A percentile compares a stretch with the other conserved stretches of the same genome.
phyloP scores from a whole-genome alignment of 2,797 vertebrate species.

The Dermochelys coriacea region DNA sequence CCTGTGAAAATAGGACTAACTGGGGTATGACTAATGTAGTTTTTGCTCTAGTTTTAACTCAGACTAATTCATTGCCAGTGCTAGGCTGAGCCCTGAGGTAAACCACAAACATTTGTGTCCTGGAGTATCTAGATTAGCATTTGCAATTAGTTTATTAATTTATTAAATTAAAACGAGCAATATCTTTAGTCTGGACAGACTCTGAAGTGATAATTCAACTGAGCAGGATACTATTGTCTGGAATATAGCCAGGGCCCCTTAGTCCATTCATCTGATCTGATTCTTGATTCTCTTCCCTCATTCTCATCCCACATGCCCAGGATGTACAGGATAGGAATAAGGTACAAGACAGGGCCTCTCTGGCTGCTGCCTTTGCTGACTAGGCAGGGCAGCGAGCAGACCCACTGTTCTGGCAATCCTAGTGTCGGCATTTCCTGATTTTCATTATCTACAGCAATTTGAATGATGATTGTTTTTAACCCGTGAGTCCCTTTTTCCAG shows the following conservation, averaged over 20 bases:
- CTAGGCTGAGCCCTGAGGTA: slow-evolving; percentile 23
- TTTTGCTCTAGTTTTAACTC: slow-evolving; percentile 1
- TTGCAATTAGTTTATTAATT: slow-evolving; percentile 64
- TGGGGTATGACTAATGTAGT: background rate
- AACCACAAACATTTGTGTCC: slow-evolving; percentile 41
- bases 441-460: background rate
- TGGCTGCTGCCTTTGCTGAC: background rate
- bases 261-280: accelerated
- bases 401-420: background rate
- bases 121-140: slow-evolving; percentile 53
- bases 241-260: background rate
- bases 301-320: background rate
- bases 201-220: slow-evolving; percentile 48
- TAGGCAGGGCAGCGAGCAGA: background rate
- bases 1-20: background rate
- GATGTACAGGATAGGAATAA: background rate
- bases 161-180: slow-evolving; percentile 41
- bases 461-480: background rate
- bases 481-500: background rate
- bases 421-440: background rate
- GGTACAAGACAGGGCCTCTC: background rate
- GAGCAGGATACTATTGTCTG: slow-evolving; percentile 2
- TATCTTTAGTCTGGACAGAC: slow-evolving; percentile 57
- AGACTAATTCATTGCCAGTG: background rate
- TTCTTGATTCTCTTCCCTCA: background rate